These are phyloP conservation scores for Trematomus bernacchii DNA, from an alignment of 2,797 vertebrate genomes.

Conservation along the genomic window DNA sequence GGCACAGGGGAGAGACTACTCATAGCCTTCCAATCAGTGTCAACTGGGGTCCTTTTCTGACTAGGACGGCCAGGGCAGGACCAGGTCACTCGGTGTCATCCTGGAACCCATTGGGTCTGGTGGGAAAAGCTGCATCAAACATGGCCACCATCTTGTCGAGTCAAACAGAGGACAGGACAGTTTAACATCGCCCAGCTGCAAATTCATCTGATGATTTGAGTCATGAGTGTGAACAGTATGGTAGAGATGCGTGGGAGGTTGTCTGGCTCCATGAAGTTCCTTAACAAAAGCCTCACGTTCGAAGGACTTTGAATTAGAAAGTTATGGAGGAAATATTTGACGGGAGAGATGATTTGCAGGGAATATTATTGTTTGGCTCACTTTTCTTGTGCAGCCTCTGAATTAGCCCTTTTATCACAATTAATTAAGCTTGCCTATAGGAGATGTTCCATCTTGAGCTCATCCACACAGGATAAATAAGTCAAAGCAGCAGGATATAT, in stretches of 20 bases:
- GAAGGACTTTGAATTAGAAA: conserved; percentile 85
- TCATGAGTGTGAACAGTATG: conserved; percentile 43
- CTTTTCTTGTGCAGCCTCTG: conserved; percentile 80
- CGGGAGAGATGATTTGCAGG: conserved; percentile 84
- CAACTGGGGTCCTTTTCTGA: conserved; percentile 85
- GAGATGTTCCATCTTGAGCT: conserved; percentile 89
- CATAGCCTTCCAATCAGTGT: conserved; percentile 89
- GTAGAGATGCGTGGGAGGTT: conserved; percentile 62
- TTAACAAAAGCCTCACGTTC: conserved; percentile 84
- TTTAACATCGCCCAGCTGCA: conserved; percentile 52
- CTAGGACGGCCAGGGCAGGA: conserved; percentile 81
- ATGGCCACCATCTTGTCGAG: conserved; percentile 65
- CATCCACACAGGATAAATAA: conserved; percentile 88
- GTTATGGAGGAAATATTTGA: conserved; percentile 88
- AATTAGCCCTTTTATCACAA: conserved; percentile 91
- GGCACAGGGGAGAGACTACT: conserved; percentile 91
- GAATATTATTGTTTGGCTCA: conserved; percentile 87
- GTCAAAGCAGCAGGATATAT: conserved; percentile 87
- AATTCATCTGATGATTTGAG: conserved; percentile 61
- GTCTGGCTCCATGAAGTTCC: conserved; percentile 57
- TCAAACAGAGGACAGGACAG: conserved; percentile 65
- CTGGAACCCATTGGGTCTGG: conserved; percentile 54
- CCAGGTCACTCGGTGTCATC: conserved; percentile 78
- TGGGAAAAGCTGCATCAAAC: conserved; percentile 55
- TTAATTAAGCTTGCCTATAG: conserved; percentile 88